Conservation (phyloP, 1,140 invertebrate species). For the Sitophilus oryzae region DNA sequence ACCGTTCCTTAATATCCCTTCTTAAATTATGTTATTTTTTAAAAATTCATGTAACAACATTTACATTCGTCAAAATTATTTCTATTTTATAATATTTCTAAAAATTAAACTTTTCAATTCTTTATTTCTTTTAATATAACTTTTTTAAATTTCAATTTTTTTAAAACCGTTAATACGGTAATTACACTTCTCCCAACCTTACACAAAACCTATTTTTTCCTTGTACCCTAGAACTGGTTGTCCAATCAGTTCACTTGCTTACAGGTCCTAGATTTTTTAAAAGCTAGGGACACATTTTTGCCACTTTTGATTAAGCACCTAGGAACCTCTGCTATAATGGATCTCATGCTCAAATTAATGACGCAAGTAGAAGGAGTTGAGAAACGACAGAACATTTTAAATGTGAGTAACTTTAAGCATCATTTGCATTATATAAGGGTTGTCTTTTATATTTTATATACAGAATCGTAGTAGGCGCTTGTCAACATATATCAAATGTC, state of each 20-base stretch:
- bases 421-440: no score
- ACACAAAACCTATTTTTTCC: slow-evolving; percentile 20
- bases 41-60: no score
- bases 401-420: slow-evolving; percentile 54
- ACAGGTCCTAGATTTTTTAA: slow-evolving; percentile 86
- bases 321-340: slow-evolving; percentile 91
- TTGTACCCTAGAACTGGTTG: slow-evolving; percentile 70
- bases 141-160: no score
- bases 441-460: no score
- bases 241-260: slow-evolving; percentile 84
- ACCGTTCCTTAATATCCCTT: not conserved
- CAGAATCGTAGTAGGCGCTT: no score
- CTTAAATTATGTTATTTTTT: not conserved
- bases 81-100: no score
- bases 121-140: no score
- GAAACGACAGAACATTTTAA: slow-evolving; percentile 72
- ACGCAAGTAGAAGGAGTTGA: slow-evolving; percentile 77
- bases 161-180: no score
- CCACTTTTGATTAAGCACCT: slow-evolving; percentile 80
- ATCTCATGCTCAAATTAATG: slow-evolving; percentile 82
- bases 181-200: no score
- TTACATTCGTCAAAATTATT: no score
- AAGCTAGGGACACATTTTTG: slow-evolving; percentile 79
- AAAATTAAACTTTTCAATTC: no score
- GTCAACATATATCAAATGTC: no score